Conservation (phyloP, 2,113 vertebrate species). For the Chloropsis hardwickii region DNA sequence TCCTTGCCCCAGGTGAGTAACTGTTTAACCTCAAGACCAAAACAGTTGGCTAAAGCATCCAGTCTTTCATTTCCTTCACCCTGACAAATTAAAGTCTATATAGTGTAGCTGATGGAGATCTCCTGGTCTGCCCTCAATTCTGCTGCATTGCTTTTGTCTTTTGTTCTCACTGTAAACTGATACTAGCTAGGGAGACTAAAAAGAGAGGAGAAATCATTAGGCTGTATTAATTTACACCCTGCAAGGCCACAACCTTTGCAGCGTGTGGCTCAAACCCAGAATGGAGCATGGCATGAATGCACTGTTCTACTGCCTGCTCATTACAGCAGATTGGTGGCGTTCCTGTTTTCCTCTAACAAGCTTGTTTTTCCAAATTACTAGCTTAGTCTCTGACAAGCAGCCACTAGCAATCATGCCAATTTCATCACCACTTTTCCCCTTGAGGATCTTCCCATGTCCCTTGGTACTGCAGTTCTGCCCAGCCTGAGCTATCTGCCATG, state of each 20-base stretch:
- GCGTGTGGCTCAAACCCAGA: neutral
- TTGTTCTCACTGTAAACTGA: neutral
- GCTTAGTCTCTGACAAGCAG: neutral
- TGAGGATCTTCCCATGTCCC: neutral
- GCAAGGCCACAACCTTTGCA: neutral
- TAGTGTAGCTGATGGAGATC: neutral
- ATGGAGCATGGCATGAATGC: neutral
- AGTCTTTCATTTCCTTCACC: neutral
- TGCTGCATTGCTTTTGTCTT: neutral
- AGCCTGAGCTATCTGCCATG: neutral
- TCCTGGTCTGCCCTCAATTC: neutral
- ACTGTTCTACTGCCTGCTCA: neutral
- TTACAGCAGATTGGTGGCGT: neutral
- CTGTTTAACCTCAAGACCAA: neutral
- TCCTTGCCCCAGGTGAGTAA: neutral
- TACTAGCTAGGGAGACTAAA: neutral
- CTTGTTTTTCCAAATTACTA: neutral
- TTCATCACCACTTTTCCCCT: conserved; percentile 8
- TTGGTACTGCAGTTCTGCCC: neutral
- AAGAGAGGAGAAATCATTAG: neutral
- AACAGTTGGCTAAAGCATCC: neutral
- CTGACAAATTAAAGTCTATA: neutral
- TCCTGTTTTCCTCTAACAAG: neutral
- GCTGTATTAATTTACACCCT: neutral
- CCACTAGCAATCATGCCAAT: neutral